A percentile compares a stretch with the other conserved stretches of the same genome.
Conservation (phyloP, 1,140 invertebrate genomes). For the Aphis craccivora region DNA sequence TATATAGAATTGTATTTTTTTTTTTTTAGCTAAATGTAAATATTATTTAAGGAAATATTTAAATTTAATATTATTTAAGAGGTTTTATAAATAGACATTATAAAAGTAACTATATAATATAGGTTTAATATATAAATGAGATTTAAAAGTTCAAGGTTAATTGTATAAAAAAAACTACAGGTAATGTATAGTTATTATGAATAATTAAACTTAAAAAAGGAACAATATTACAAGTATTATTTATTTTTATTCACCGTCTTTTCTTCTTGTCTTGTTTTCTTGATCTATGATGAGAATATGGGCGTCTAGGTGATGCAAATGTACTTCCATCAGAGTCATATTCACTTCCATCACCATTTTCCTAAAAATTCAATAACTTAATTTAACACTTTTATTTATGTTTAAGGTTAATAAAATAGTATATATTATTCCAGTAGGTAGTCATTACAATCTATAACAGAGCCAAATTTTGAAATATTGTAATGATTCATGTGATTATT, state of each 20-base stretch:
- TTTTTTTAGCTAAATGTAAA: neutral
- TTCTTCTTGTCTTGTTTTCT: conserved; percentile 55
- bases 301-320: conserved; percentile 42
- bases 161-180: neutral
- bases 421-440: neutral
- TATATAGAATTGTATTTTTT: neutral
- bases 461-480: neutral
- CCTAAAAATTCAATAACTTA: conserved; percentile 10
- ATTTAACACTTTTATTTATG: neutral
- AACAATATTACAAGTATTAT: neutral
- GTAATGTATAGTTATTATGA: neutral
- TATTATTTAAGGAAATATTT: too few relatives aligned
- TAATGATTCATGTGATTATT: neutral
- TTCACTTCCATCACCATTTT: conserved; percentile 46
- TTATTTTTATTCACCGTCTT: conserved; percentile 22
- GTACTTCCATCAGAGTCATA: conserved; percentile 53
- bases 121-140: neutral
- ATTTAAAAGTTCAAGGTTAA: neutral
- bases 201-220: neutral
- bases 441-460: neutral
- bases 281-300: conserved; percentile 50
- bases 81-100: neutral
- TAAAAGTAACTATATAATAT: neutral
- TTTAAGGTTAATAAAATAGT: neutral
- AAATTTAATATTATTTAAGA: too few relatives aligned